Evolutionary conservation across 35 echinoderm and acorn worm species (phyloP), one percentile per base, ranked within the genome.

Genomic region (Apostichopus japonicus): DNA sequence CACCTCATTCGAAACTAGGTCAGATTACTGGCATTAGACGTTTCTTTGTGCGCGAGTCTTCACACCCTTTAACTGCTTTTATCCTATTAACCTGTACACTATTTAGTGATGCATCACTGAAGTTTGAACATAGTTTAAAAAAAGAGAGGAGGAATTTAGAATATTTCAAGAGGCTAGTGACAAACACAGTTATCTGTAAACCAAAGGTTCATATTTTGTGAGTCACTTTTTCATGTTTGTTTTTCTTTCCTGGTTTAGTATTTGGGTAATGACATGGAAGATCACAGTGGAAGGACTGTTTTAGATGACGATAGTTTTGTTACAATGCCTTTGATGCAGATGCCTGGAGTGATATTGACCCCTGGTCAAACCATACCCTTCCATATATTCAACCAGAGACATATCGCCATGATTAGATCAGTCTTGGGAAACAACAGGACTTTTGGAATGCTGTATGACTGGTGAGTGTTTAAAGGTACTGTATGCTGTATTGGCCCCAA

Each of bases 211-310:
- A 33, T 1, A 33, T 33, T 0, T 33, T 33, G 27, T 33, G 27
- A 33, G 27, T 33, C 27, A 0, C 27, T 33, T 33, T 33, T 33
- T 0, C 27, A 33, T 33, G n/a, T 72, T 19, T n/a, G 15, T 13
- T 73, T n/a, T 73, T 73, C 10, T 72, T 73, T 17, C 6, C 6
- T 73, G 6, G 11, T 90, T 23, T 24, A 99, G 97, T 99, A 99
- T 73, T 89, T 99, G 55, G 97, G 97, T 17, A 86, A 76, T 80
- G 97, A 99, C 78, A 78, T 99, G 58, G 95, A 99, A 65, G 97
- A 99, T n/a, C 94, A 96, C 95, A 99, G 97, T 93, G 97, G 97
- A 16, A 86, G 97, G 55, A 99, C 97, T 24, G 95, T 99, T 4
- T 73, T 96, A 16, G 97, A 99, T 79, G 97, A 99, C 80, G 95